A percentile compares a stretch with the other conserved stretches of the same genome.
Evolutionary conservation across 2,797 vertebrate genomes (phyloP).

Genomic region (Sebastes itinus): DNA sequence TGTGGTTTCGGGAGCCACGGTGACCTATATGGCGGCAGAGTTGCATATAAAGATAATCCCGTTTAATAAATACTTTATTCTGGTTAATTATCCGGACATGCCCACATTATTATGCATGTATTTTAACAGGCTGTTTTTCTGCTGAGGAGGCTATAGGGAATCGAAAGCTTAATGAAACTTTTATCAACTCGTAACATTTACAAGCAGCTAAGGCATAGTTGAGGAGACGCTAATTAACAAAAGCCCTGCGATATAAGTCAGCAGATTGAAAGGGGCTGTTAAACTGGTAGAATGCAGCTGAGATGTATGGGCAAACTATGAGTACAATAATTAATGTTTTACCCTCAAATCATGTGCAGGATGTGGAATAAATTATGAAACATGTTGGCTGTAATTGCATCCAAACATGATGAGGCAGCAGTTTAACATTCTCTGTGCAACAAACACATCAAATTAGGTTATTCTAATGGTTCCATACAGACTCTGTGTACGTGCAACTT

Average conservation of each 20-base stretch:
- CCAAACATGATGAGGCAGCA: not conserved
- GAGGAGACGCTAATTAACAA: constrained; percentile 21
- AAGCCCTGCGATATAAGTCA: constrained; percentile 10
- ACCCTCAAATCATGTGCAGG: not conserved
- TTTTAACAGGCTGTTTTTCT: constrained; percentile 16
- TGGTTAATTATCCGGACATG: constrained; percentile 44
- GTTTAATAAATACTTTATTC: constrained; percentile 50
- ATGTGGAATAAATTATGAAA: not conserved
- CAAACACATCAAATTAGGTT: not conserved
- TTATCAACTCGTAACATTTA: constrained; percentile 49
- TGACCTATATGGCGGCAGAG: constrained; percentile 26
- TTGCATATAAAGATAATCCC: constrained; percentile 47
- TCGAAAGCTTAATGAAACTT: constrained; percentile 48
- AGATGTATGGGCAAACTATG: not conserved
- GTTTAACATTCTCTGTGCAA: not conserved
- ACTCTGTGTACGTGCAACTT: no score
- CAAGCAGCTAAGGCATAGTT: constrained; percentile 22
- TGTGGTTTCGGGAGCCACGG: constrained; percentile 6
- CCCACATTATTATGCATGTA: constrained; percentile 31
- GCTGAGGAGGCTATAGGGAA: constrained; percentile 25
- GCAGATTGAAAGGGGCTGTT: constrained; percentile 12
- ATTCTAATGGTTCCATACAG: not conserved
- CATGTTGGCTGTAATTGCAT: not conserved
- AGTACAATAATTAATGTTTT: not conserved
- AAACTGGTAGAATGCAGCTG: not conserved